Percentiles rank a stretch among this genome's conserved stretches.
phyloP scores from a whole-genome alignment of 2,113 vertebrate species.

The Campylomormyrus tamandua region DNA sequence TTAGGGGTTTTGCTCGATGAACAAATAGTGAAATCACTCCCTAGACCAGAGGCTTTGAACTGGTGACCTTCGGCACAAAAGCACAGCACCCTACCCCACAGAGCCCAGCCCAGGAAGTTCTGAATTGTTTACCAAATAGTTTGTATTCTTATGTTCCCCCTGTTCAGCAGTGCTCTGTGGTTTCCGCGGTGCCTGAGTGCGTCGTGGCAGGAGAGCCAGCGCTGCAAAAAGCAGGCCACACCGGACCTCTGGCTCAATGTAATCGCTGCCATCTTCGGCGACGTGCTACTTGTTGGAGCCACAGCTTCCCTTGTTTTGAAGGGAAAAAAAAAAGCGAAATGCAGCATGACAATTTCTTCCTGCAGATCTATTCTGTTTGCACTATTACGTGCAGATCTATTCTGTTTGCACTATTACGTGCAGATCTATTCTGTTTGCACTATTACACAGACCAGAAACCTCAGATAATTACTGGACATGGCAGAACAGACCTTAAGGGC shows the following conservation, averaged over 20 bases:
- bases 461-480: neutral
- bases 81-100: neutral
- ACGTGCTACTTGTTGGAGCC: neutral
- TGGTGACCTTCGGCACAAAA: neutral
- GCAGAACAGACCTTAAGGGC: neutral
- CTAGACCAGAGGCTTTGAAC: neutral
- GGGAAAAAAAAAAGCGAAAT: neutral
- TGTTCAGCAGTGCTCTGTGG: neutral
- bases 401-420: neutral
- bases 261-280: neutral
- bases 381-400: neutral
- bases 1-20: neutral
- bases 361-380: neutral
- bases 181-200: too few relatives aligned
- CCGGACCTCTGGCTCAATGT: neutral
- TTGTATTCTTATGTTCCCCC: neutral
- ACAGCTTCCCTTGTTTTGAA: neutral
- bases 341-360: neutral
- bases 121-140: neutral
- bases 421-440: neutral
- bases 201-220: neutral
- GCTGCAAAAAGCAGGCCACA: neutral
- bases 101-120: neutral
- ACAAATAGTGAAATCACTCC: neutral
- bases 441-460: neutral